Evolutionary conservation across 2,888 invertebrate species (phyloP).

Genomic region (Diabrotica balteata): DNA sequence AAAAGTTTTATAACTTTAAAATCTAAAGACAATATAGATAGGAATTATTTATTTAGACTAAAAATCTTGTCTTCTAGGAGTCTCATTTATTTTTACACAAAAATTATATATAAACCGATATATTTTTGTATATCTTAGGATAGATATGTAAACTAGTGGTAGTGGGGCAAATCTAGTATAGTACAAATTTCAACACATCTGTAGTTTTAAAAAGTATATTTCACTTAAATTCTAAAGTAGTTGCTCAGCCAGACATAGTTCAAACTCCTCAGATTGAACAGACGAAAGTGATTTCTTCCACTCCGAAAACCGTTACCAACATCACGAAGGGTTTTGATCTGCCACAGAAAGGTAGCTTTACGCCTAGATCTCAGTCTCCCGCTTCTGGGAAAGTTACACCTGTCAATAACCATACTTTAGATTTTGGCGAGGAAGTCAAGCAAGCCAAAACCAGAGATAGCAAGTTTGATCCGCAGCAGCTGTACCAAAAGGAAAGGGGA

Average conservation of each 20-base stretch:
- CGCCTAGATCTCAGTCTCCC: conserved; percentile 64
- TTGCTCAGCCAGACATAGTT: conserved; percentile 24
- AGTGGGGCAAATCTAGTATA: no score
- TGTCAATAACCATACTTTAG: conserved; percentile 38
- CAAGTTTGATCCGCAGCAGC: conserved; percentile 66
- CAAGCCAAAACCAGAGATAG: conserved; percentile 61
- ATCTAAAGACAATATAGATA: no score
- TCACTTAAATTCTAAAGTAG: conserved; percentile 26
- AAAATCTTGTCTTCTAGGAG: no score
- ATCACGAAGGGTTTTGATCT: conserved; percentile 70
- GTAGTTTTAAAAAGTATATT: background rate
- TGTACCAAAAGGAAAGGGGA: conserved; percentile 78
- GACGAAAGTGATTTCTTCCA: conserved; percentile 56
- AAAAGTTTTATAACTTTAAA: no score
- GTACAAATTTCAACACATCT: background rate
- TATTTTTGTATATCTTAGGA: no score
- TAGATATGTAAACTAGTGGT: no score
- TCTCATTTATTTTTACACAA: background rate
- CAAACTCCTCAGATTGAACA: conserved; percentile 29
- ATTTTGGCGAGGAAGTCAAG: conserved; percentile 40
- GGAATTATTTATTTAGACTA: no score
- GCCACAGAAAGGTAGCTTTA: conserved; percentile 54
- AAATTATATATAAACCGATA: background rate
- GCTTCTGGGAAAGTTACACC: conserved; percentile 68
- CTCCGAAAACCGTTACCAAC: conserved; percentile 60